These are phyloP conservation scores for Sminthurides bifidus DNA, from an alignment of 1,140 invertebrate genomes.

Conservation along the genomic window DNA sequence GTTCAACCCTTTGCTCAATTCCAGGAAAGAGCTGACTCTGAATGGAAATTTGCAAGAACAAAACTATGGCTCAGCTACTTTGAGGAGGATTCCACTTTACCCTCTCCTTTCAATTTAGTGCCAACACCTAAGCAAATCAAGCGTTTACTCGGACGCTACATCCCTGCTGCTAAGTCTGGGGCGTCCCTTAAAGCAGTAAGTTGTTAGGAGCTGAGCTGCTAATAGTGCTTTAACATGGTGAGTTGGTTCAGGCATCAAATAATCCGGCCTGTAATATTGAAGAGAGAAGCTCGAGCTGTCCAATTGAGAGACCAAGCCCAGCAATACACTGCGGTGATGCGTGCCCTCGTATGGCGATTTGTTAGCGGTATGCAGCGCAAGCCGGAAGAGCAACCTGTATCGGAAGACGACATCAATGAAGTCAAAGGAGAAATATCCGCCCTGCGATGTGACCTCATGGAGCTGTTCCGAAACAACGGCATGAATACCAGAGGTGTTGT, in stretches of 20 bases:
- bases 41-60: conserved; percentile 83
- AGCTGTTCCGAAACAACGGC: conserved; percentile 64
- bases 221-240: background rate
- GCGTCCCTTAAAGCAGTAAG: conserved; percentile 3
- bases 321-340: conserved; percentile 62
- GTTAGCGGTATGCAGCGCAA: conserved; percentile 63
- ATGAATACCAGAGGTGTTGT: conserved; percentile 45
- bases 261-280: too few species aligned
- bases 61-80: conserved; percentile 85
- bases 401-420: conserved; percentile 85
- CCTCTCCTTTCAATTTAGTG: conserved; percentile 73
- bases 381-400: conserved; percentile 61
- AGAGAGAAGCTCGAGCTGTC: conserved; percentile 38
- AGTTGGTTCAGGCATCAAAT: conserved; percentile 16
- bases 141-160: conserved; percentile 43
- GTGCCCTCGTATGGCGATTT: conserved; percentile 71
- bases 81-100: conserved; percentile 70
- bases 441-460: conserved; percentile 68
- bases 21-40: conserved; percentile 68
- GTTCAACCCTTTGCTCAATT: conserved; percentile 22
- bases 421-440: conserved; percentile 76
- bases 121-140: conserved; percentile 56
- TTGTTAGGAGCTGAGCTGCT: background rate
- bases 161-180: conserved; percentile 3
- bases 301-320: conserved; percentile 44